phyloP scores from a whole-genome alignment of 1,140 invertebrate genomes.

The Sitophilus oryzae region DNA sequence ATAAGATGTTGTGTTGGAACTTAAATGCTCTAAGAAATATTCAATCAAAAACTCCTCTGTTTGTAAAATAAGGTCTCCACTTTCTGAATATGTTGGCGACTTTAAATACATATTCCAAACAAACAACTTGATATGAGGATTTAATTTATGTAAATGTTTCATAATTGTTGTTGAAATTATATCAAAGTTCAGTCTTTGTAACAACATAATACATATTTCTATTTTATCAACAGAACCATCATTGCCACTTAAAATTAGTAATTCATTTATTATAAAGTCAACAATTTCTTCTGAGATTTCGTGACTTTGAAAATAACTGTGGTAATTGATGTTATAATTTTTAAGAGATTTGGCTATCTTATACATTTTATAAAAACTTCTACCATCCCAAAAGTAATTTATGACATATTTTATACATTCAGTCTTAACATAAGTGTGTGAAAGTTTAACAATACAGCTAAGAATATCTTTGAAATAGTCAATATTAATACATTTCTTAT shows the following conservation, averaged over 20 bases:
- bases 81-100: background rate
- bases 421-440: conserved; percentile 23
- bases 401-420: conserved; percentile 17
- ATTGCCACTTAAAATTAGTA: background rate
- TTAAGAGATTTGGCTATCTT: background rate
- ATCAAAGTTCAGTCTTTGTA: background rate
- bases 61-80: background rate
- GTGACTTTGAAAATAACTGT: background rate
- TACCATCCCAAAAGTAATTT: conserved; percentile 6
- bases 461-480: conserved; percentile 9
- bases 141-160: background rate
- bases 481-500: conserved; percentile 4
- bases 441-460: conserved; percentile 8
- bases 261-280: conserved; percentile 2
- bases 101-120: conserved; percentile 1
- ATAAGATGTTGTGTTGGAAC: background rate
- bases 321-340: background rate
- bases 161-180: background rate
- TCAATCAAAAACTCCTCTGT: conserved; percentile 3
- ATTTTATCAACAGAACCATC: background rate
- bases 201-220: conserved; percentile 4
- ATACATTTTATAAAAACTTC: conserved; percentile 6
- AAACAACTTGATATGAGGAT: background rate
- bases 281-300: background rate
- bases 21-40: background rate